Evolutionary conservation across 2,797 vertebrate genomes (phyloP), one percentile per base, ranked within the genome.

Genomic region (Erethizon dorsatum): DNA sequence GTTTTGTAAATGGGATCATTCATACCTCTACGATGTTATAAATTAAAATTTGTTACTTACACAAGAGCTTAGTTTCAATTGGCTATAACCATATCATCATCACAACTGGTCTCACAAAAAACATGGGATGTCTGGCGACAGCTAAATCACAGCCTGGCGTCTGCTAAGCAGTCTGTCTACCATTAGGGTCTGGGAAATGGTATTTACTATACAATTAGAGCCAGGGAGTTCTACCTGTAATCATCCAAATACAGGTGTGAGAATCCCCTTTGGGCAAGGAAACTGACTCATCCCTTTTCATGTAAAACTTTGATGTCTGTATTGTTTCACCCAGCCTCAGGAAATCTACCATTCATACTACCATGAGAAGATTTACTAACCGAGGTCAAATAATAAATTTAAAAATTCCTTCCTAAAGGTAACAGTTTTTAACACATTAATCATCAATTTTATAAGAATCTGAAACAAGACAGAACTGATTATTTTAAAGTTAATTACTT

Each of bases 201-300:
- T 99, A 99, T 99, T 99, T 99, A 99, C 99, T 99, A 99, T 99
- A 99, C 99, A 99, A 99, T 99, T 99, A 99, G 99, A 99, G 99
- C 98, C 99, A 98, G 98, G 97, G 98, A 99, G 98, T 99, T 99
- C 99, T 99, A 99, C 99, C 99, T 99, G 99, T 99, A 99, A 99
- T 99, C 99, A 99, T 99, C 99, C 98, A 99, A 98, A 99, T 99
- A 99, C 99, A 99, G 99, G 99, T 99, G 99, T 98, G 99, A 99
- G 98, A 98, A 98, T 98, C 97, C 94, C 98, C 99, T 99, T 98
- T 98, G 99, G 99, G 99, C 99, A 99, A 97, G 98, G 99, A 99
- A 99, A 99, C 98, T 90, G 93, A 99, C 99, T 99, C 99, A 99
- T 99, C 99, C 98, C 98, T 99, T 99, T 99, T 99, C 99, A 99